Evolutionary conservation across 2,113 vertebrate species (phyloP).

Genomic region (Nothocercus nigrocapillus): DNA sequence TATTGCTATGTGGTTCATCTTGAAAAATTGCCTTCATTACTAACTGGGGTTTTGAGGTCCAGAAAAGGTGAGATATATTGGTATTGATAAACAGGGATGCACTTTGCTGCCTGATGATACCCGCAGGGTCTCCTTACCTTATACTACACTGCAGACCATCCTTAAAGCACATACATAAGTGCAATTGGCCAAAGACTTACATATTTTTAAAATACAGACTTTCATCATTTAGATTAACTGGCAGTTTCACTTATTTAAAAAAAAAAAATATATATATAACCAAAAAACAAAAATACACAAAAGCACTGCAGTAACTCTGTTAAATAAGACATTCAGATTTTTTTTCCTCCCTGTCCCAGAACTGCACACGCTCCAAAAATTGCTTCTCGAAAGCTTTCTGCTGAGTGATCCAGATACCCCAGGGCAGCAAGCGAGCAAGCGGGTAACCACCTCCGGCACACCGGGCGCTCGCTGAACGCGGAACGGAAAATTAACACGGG

Average conservation of each 20-base stretch:
- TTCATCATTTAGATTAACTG: background rate
- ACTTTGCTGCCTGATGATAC: background rate
- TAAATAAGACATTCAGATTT: background rate
- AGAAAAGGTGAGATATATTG: constrained; percentile 35
- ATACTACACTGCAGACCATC: background rate
- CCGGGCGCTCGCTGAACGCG: background rate
- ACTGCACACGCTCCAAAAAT: background rate
- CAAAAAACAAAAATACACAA: background rate
- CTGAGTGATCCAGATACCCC: background rate
- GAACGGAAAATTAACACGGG: background rate
- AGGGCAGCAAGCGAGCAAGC: background rate
- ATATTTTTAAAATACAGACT: background rate
- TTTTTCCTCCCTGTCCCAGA: background rate
- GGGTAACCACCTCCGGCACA: background rate
- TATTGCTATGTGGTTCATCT: background rate
- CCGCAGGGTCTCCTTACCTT: background rate
- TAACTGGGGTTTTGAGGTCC: constrained; percentile 14
- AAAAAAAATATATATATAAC: background rate
- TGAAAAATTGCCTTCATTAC: background rate
- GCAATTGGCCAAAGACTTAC: background rate
- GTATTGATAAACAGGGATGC: constrained; percentile 19
- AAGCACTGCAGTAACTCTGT: background rate
- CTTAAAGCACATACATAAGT: background rate
- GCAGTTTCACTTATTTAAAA: background rate
- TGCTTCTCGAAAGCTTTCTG: background rate